Base-by-base conservation (phyloP, 2,797 vertebrate genomes). In the Halcyon smyrnensis region DNA sequence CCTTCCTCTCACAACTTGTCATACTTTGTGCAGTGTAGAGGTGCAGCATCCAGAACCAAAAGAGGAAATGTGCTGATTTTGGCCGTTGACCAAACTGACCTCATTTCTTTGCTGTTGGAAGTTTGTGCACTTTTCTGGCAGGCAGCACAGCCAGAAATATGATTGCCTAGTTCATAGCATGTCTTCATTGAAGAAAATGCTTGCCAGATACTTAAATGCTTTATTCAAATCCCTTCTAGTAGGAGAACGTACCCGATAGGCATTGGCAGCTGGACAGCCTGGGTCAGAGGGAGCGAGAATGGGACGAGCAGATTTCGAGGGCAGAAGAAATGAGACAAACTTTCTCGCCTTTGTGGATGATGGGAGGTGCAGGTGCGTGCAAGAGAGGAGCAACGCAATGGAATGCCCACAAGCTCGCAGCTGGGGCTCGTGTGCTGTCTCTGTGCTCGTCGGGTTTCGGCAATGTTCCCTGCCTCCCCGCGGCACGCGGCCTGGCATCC, bases 51-150 rank as follows among this genome's bases (percentile, higher is more conserved):
- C 78, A 96, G 95, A 95, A 96, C 95, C 93, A 93, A 95, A 96
- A 96, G 95, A 93, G 95, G 87, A 96, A 96, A 95, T 95, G 83
- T 96, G 94, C 95, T 95, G 90, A 93, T 92, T 93, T 96, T 97
- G 97, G 96, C 96, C 77, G 60, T 24, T 87, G 74, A 90, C 89
- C 97, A 97, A 69, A 95, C 94, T 97, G 94, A 98, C 89, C 88
- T 98, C 81, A 97, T 95, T 95, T 94, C 94, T 97, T 96, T 97
- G 96, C 96, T 97, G 96, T 98, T 93, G 77, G 96, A 97, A 97
- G 96, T 93, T 96, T 94, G 85, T 89, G 88, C 89, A 36, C 87
- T 97, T 96, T 92, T 94, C 94, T 97, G 96, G 95, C 95, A 96
- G 90, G 89, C 83, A 95, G 45, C 70, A 51, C 54, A 30, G 92